These are phyloP conservation scores for Cyprinodon diabolis DNA, from an alignment of 2,797 vertebrate genomes.

Conservation along the genomic window DNA sequence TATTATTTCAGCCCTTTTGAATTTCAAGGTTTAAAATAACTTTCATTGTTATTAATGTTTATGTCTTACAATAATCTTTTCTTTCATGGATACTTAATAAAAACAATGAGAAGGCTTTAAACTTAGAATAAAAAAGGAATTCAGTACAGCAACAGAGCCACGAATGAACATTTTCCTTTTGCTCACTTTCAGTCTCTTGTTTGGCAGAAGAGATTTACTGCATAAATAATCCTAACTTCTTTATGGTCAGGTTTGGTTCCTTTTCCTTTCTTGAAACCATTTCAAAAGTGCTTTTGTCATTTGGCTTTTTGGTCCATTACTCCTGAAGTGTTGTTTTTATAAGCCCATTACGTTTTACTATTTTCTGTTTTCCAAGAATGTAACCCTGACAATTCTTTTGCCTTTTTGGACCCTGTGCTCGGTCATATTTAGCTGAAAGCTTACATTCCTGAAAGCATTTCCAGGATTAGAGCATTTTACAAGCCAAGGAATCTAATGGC, in stretches of 20 bases:
- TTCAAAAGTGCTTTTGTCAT: slow-evolving; percentile 37
- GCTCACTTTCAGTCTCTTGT: slow-evolving; percentile 4
- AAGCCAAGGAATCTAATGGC: slow-evolving; percentile 39
- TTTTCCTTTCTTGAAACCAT: slow-evolving; percentile 20
- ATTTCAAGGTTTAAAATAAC: slow-evolving; percentile 28
- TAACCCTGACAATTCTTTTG: slow-evolving; percentile 33
- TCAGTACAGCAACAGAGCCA: slow-evolving; percentile 7
- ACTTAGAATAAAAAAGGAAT: slow-evolving; percentile 18
- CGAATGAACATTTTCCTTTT: background rate
- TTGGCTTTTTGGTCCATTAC: slow-evolving; percentile 43
- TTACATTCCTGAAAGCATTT: slow-evolving; percentile 34
- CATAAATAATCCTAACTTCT: slow-evolving; percentile 13
- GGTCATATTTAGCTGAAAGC: slow-evolving; percentile 58
- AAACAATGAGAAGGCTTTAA: slow-evolving; percentile 17
- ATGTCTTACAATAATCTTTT: slow-evolving; percentile 30
- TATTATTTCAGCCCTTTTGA: slow-evolving; percentile 12
- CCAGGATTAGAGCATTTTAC: slow-evolving; percentile 49
- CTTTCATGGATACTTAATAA: slow-evolving; percentile 21
- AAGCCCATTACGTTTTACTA: slow-evolving; percentile 52
- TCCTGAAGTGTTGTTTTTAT: slow-evolving; percentile 50
- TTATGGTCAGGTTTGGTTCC: slow-evolving; percentile 31
- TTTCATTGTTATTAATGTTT: slow-evolving; percentile 25
- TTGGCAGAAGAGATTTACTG: slow-evolving; percentile 8
- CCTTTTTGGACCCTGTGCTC: slow-evolving; percentile 27
- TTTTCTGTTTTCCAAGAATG: slow-evolving; percentile 41